Conservation (phyloP, 1,140 invertebrate genomes). For the Yoshiicerus persimilis region DNA sequence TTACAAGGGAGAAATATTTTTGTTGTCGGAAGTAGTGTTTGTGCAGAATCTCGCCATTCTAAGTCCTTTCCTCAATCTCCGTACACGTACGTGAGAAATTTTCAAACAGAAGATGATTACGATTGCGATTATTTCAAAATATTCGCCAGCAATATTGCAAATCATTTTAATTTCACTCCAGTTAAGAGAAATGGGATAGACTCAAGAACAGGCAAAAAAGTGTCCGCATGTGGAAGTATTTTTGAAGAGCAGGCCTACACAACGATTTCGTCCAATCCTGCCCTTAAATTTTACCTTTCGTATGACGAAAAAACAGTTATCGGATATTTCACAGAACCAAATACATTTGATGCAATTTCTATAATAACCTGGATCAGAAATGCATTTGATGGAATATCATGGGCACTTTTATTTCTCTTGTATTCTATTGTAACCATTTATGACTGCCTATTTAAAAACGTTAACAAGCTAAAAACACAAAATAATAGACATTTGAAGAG, state of each 20-base stretch:
- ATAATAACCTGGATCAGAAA: neutral
- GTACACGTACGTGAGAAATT: neutral
- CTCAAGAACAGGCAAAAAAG: neutral
- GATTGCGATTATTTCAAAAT: neutral
- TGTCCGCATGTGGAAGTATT: neutral
- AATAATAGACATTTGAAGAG: neutral
- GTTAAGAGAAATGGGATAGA: neutral
- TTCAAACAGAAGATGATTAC: neutral
- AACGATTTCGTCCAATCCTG: neutral
- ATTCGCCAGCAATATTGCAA: neutral
- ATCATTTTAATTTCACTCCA: neutral
- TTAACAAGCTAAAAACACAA: neutral
- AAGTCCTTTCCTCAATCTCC: neutral
- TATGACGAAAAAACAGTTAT: neutral
- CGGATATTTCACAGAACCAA: neutral
- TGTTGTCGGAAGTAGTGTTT: neutral
- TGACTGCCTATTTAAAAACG: neutral
- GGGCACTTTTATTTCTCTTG: neutral
- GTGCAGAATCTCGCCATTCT: neutral
- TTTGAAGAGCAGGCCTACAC: neutral
- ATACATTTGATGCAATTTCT: neutral
- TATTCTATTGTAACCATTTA: neutral
- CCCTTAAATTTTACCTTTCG: neutral
- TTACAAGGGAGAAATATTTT: neutral
- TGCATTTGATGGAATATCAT: neutral